Conservation (phyloP, 2,888 invertebrate species). For the Caenorhabditis zanzibari region DNA sequence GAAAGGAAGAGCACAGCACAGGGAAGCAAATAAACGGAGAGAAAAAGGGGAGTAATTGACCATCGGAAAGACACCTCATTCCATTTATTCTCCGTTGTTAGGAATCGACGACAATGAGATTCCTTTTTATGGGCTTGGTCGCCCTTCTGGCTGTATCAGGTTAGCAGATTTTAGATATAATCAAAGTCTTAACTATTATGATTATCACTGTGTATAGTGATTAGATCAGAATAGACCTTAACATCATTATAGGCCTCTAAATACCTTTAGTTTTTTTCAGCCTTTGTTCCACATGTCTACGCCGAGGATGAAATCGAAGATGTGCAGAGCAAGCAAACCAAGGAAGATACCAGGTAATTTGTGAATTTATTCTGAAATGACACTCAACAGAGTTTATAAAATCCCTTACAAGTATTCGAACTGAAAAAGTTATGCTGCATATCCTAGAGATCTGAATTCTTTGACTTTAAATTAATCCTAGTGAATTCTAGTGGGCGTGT, state of each 20-base stretch:
- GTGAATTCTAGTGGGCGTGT: too few relatives aligned
- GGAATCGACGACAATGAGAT: slow-evolving; percentile 51
- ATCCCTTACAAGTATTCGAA: not conserved
- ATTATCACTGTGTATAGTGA: not conserved
- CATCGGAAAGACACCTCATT: slow-evolving; percentile 38
- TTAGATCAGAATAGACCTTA: not conserved
- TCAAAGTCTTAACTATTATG: not conserved
- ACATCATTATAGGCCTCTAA: not conserved
- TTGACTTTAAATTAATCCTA: too few relatives aligned
- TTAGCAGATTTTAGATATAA: slow-evolving; percentile 17
- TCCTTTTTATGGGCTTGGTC: slow-evolving; percentile 54
- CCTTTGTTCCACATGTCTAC: slow-evolving; percentile 52
- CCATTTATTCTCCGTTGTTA: slow-evolving; percentile 41
- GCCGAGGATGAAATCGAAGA: slow-evolving; percentile 79
- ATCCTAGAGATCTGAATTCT: too few relatives aligned
- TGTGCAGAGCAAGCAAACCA: slow-evolving; percentile 58
- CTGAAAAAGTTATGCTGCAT: slow-evolving; percentile 85
- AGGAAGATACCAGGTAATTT: slow-evolving; percentile 44
- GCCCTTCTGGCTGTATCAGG: slow-evolving; percentile 65
- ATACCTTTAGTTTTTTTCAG: slow-evolving; percentile 47
- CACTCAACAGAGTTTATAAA: not conserved
- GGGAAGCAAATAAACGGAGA: slow-evolving; percentile 47
- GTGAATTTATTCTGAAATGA: too few relatives aligned
- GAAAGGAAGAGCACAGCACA: slow-evolving; percentile 23
- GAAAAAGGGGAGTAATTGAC: slow-evolving; percentile 53